These are phyloP conservation scores for Malaclemys terrapin DNA, from an alignment of 2,113 vertebrate species.

Conservation along the genomic window DNA sequence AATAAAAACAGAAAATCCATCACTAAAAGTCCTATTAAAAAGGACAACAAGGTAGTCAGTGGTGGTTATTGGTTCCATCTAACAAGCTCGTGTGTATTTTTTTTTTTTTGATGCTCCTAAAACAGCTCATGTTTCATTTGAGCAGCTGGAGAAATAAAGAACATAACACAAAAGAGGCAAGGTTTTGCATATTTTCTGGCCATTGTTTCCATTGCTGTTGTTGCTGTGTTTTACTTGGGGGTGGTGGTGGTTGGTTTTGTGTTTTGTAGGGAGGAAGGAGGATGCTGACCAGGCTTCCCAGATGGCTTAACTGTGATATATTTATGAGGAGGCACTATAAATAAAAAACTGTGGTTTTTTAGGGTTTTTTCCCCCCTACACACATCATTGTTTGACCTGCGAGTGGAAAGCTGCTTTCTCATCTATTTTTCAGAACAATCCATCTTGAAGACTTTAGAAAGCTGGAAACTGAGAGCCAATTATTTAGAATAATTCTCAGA, in stretches of 20 bases:
- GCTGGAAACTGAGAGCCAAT: slow-evolving; percentile 32
- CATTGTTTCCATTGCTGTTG: not conserved
- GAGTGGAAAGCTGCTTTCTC: slow-evolving; percentile 42
- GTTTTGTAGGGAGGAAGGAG: not conserved
- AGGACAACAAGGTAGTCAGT: not conserved
- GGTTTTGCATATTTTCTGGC: not conserved
- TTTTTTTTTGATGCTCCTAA: slow-evolving; percentile 23
- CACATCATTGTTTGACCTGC: slow-evolving; percentile 45
- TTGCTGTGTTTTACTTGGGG: not conserved
- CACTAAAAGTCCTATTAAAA: not conserved
- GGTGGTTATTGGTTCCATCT: not conserved
- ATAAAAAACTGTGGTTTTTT: slow-evolving; percentile 16
- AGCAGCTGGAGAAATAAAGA: not conserved
- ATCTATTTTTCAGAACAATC: slow-evolving; percentile 55
- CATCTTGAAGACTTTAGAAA: slow-evolving; percentile 49
- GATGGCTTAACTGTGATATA: not conserved
- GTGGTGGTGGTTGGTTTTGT: not conserved
- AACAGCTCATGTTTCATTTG: not conserved
- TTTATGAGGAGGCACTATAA: slow-evolving; percentile 47
- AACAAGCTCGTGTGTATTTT: not conserved
- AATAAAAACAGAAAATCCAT: not conserved
- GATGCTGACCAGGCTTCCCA: slow-evolving; percentile 39
- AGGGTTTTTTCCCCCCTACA: not conserved
- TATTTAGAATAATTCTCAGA: slow-evolving; percentile 26
- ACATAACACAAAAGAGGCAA: not conserved